phyloP scores from a whole-genome alignment of 2,888 invertebrate species.

The Chrysodeixis includens region DNA sequence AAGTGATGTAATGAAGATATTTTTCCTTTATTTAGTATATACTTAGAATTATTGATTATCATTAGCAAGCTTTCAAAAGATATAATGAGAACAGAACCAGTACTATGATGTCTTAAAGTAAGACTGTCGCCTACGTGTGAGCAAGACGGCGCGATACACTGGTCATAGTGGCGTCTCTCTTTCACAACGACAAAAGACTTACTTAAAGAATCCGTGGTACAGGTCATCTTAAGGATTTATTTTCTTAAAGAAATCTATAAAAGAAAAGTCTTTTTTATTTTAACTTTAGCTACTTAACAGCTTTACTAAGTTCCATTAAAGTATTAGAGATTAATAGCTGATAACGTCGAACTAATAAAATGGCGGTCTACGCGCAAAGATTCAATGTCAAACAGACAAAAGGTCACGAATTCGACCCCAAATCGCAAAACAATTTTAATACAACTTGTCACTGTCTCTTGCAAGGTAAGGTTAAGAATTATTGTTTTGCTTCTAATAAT shows the following conservation, averaged over 20 bases:
- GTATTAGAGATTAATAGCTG: not conserved
- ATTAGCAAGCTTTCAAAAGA: conserved; percentile 9
- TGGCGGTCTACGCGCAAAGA: not conserved
- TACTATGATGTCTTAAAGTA: not conserved
- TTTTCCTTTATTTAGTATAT: conserved; percentile 18
- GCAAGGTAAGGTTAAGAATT: not conserved
- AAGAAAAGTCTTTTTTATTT: not conserved
- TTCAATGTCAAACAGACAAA: conserved; percentile 3
- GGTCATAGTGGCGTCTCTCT: too few relatives aligned
- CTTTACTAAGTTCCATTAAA: not conserved
- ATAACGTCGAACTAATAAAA: not conserved
- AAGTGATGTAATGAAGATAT: conserved; percentile 27
- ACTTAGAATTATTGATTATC: conserved; percentile 17
- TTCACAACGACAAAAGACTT: too few relatives aligned
- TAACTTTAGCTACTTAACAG: not conserved
- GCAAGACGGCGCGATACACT: too few relatives aligned
- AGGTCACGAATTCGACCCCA: not conserved
- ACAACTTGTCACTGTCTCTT: not conserved
- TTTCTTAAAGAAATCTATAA: not conserved
- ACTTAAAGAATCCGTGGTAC: too few relatives aligned
- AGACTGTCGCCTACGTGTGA: too few relatives aligned
- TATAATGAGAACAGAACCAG: conserved; percentile 3
- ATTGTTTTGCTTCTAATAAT: not conserved
- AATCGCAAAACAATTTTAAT: conserved; percentile 2
- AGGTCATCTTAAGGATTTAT: not conserved